Evolutionary conservation across 2,797 vertebrate genomes (phyloP), one percentile per base, ranked within the genome.

Genomic region (Selene dorsalis): DNA sequence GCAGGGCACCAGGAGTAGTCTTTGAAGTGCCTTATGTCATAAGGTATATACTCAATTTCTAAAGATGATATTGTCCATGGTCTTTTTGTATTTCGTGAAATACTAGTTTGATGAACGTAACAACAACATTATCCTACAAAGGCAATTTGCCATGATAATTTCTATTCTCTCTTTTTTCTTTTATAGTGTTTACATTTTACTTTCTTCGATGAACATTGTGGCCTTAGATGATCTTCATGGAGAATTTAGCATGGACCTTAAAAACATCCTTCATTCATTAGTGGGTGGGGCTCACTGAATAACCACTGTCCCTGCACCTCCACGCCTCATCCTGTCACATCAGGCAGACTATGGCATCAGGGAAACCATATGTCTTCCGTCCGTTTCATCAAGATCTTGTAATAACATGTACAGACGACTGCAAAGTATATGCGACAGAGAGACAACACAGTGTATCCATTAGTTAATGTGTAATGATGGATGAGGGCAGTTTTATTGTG

Each of bases 1-100:
- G 75, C 91, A 87, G 69, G 89, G 84, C 87, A 82, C 88, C 28
- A 77, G 86, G 62, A 86, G 87, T 87, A 92, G 88, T 89, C 91
- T 89, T 87, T 96, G 87, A 95, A 92, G 94, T 95, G 95, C 94
- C 95, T 96, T 95, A 86, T 84, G 70, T 88, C 82, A 84, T 86
- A 84, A 88, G 91, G 94, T 95, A 91, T 38, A 84, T 70, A 22
- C 14, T 69, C 59, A 47, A 28, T 77, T 79, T 43, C 59, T 66
- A 32, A 75, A 62, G 17, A 61, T 26, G 48, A 75, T 53, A 52
- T 18, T 22, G 13, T 62, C 59, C 39, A 61, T 10, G 1, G 61
- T 52, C 52, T 70, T 83, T 87, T 55, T 66, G 0, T 78, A 64
- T 79, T 63, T 56, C 73, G 30, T 61, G 50, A 70, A 5, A 50